A percentile compares a stretch with the other conserved stretches of the same genome.
These are phyloP conservation scores for Cyanoliseus patagonus DNA, from an alignment of 2,113 vertebrate genomes.

Conservation along the genomic window DNA sequence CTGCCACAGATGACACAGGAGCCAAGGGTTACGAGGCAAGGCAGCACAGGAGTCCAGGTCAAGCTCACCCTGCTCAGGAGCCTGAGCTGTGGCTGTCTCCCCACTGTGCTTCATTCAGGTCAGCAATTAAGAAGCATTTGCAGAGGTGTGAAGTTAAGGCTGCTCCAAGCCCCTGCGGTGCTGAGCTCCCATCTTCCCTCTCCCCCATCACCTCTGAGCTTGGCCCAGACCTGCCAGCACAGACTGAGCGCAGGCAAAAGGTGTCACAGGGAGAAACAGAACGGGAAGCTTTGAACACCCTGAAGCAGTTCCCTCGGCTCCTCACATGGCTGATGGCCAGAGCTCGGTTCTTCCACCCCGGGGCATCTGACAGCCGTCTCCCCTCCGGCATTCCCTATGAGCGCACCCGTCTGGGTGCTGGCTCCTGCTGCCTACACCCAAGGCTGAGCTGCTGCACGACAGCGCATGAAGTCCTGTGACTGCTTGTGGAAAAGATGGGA, in stretches of 20 bases:
- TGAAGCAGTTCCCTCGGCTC: neutral
- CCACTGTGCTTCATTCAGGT: accelerated
- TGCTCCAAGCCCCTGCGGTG: neutral
- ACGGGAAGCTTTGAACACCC: neutral
- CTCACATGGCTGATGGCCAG: neutral
- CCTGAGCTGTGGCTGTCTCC: accelerated
- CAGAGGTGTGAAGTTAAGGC: neutral
- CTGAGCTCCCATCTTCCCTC: neutral
- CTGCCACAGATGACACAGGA: neutral
- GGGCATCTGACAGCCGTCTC: neutral
- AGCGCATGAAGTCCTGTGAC: neutral
- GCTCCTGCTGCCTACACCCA: neutral
- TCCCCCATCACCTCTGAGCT: neutral
- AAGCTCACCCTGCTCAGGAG: neutral
- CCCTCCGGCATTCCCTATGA: neutral
- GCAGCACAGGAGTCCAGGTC: neutral
- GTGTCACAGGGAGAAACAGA: neutral
- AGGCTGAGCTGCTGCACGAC: accelerated
- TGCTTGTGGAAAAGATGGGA: neutral
- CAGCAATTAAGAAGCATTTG: neutral
- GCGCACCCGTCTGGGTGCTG: accelerated
- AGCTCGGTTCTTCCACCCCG: neutral
- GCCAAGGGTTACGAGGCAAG: neutral
- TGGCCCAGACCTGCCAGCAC: neutral
- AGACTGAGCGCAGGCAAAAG: neutral